Percentiles rank a stretch among this genome's conserved stretches.
phyloP scores from a whole-genome alignment of 2,113 vertebrate species.

The Charadrius vociferus region DNA sequence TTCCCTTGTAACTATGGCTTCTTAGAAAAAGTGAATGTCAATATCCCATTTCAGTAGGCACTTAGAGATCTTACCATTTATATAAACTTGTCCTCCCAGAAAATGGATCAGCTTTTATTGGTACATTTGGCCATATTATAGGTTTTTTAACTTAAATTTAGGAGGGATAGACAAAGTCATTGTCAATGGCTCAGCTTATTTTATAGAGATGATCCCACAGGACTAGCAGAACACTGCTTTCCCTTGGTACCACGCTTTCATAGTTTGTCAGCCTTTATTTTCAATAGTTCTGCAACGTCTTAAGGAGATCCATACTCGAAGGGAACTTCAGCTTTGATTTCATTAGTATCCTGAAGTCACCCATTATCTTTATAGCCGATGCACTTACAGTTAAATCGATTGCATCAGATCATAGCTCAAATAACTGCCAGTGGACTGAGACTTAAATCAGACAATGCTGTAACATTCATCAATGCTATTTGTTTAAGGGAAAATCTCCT shows the following conservation, averaged over 20 bases:
- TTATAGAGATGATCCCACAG: background rate
- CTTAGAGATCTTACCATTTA: background rate
- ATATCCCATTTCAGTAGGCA: background rate
- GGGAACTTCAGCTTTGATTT: background rate
- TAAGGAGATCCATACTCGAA: background rate
- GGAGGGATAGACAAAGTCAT: background rate
- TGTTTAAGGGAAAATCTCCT: background rate
- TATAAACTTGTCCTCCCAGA: background rate
- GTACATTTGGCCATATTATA: background rate
- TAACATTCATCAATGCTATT: background rate
- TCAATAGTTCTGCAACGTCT: background rate
- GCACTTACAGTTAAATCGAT: background rate
- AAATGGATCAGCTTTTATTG: background rate
- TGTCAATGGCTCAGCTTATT: background rate
- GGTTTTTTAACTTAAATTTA: background rate
- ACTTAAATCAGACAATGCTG: background rate
- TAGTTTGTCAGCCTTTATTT: background rate
- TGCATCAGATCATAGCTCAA: background rate
- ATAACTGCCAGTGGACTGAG: background rate
- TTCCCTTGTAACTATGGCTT: background rate
- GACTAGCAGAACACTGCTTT: background rate
- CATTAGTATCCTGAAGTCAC: background rate
- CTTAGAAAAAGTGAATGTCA: background rate
- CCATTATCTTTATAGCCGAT: background rate
- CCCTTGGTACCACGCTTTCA: accelerated